A percentile compares a stretch with the other conserved stretches of the same genome.
These are phyloP conservation scores for Microcebus lehilahytsara DNA, from an alignment of 2,113 vertebrate species.

Conservation along the genomic window DNA sequence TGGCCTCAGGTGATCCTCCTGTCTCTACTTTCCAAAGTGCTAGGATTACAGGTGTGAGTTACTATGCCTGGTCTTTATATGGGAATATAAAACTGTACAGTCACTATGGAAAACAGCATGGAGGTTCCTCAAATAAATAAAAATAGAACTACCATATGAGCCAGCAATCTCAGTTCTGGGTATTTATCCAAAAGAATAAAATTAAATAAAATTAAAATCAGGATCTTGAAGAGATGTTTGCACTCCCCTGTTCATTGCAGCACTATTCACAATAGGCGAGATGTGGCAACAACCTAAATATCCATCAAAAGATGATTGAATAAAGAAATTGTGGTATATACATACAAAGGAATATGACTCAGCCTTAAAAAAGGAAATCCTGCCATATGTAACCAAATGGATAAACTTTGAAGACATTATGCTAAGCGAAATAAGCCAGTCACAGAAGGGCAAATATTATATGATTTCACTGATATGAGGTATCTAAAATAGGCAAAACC, in stretches of 20 bases:
- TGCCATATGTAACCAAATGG: not conserved
- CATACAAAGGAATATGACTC: not conserved
- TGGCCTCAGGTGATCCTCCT: too few species aligned
- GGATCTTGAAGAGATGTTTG: not conserved
- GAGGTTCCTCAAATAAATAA: not conserved
- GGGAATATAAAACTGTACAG: not conserved
- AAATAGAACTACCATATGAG: not conserved
- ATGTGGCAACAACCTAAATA: not conserved
- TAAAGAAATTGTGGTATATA: not conserved
- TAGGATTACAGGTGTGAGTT: too few species aligned
- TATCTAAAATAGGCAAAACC: not conserved
- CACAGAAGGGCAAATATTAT: not conserved
- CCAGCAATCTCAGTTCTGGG: not conserved
- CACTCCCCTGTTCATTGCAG: not conserved
- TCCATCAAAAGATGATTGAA: not conserved
- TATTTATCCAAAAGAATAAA: not conserved
- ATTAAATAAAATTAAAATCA: not conserved
- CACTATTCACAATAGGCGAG: not conserved
- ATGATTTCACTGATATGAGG: not conserved
- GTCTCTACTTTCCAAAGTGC: too few species aligned
- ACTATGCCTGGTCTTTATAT: too few species aligned
- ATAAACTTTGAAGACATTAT: not conserved
- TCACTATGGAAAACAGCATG: not conserved
- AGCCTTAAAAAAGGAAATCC: slow-evolving; percentile 17
- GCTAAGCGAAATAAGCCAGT: not conserved